A percentile compares a stretch with the other conserved stretches of the same genome.
Conservation (phyloP, 2,113 vertebrate genomes). For the Atrichornis clamosus region DNA sequence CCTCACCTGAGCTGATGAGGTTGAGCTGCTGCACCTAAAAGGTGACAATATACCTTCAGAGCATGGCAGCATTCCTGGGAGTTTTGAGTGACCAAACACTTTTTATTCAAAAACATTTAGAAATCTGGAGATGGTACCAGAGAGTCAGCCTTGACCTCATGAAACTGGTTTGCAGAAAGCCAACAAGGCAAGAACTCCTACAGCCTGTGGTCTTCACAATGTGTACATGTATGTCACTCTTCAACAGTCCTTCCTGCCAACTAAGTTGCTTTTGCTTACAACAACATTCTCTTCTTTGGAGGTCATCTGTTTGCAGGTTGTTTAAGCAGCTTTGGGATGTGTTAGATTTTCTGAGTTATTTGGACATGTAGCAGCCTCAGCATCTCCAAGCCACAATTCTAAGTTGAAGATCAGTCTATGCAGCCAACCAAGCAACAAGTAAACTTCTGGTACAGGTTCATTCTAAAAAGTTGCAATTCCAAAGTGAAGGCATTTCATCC, state of each 20-base stretch:
- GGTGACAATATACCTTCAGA: background rate
- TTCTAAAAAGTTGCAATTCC: background rate
- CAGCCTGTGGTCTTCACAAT: background rate
- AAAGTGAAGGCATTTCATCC: background rate
- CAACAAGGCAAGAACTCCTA: background rate
- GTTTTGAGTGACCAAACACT: background rate
- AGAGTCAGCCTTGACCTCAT: background rate
- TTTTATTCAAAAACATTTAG: background rate
- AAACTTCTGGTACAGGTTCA: background rate
- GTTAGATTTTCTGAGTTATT: background rate
- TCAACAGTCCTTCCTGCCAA: background rate
- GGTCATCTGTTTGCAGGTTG: background rate
- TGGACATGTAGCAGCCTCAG: background rate
- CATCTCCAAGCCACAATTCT: background rate
- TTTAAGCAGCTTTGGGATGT: background rate
- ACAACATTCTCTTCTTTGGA: background rate
- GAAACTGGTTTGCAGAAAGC: background rate
- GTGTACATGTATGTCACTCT: background rate
- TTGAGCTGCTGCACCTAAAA: background rate
- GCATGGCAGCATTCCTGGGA: background rate
- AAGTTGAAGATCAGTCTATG: background rate
- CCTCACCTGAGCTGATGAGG: background rate
- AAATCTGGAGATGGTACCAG: background rate
- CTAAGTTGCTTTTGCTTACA: background rate
- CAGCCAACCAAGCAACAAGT: background rate